A percentile compares a stretch with the other conserved stretches of the same genome.
Evolutionary conservation across 2,797 vertebrate species (phyloP).

Genomic region (Mastacembelus armatus): DNA sequence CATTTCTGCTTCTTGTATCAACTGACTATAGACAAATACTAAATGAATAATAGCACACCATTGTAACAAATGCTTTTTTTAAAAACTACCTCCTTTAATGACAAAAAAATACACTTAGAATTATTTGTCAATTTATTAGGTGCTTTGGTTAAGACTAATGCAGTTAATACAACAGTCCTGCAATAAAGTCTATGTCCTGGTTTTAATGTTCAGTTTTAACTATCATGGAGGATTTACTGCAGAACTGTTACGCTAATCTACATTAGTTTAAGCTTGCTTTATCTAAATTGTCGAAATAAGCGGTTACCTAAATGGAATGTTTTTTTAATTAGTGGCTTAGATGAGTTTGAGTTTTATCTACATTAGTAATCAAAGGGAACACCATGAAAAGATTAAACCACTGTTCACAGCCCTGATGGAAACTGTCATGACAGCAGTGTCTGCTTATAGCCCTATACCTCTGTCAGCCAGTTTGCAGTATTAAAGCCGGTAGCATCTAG

Average conservation of each 20-base stretch:
- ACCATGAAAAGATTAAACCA: conserved; percentile 9
- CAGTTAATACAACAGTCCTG: too few species aligned
- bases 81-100: conserved; percentile 24
- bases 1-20: neutral
- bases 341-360: conserved; percentile 12
- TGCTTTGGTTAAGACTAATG: neutral
- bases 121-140: neutral
- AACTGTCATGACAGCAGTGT: neutral
- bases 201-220: too few species aligned
- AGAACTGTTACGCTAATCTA: too few species aligned
- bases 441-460: neutral
- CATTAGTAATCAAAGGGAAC: conserved; percentile 4
- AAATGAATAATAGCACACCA: neutral
- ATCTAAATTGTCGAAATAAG: neutral
- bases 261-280: too few species aligned
- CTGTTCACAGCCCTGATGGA: neutral
- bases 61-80: conserved; percentile 16
- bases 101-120: neutral
- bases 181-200: too few species aligned
- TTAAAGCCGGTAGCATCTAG: neutral
- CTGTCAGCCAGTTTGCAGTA: neutral
- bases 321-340: conserved; percentile 4
- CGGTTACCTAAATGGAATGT: neutral
- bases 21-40: neutral
- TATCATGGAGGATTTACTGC: too few species aligned